Base-by-base conservation (phyloP, 64 coral and sea anemone genomes). In the Dendronephthya gigantea region DNA sequence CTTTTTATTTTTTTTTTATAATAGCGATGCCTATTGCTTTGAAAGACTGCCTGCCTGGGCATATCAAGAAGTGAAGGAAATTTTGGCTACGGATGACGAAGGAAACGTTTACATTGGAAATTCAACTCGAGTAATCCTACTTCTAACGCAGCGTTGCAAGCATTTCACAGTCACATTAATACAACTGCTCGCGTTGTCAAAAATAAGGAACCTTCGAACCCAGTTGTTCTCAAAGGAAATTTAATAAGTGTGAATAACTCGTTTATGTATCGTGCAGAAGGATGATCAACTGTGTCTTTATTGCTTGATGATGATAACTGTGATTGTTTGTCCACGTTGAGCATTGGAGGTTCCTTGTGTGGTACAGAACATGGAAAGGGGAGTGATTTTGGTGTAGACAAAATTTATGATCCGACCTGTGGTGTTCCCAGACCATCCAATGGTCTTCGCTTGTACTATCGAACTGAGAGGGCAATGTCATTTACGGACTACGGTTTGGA, bases 71-170 rank as follows among this genome's bases (percentile, higher is more conserved):
- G 87, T 66, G 17, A 92, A 87, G 32, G 91, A 92, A 55, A 23
- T 92, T 12, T 84, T 92, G 0, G 91, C 83, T 1, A 17, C 86
- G 37, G 91, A 92, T 82, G 28, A 68, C 14, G 15, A 85, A 14
- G 91, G 87, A 17, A 89, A 69, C 35, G 91, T 89, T 23, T 92
- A 92, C 83, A 92, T 86, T 92, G 91, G 91, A n/a, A 16, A 0
- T 92, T 92, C 37, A 84, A 86, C 36, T 40, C 88, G 51, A 40
- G 34, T 15, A 92, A 89, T 34, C 72, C 91, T 50, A 85, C 84
- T 9, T 85, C 91, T 9, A 83, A 85, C 16, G 87, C 91, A 15
- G 87, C 68, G 19, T 92, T 87, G 91, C 74, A 89, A 14, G 87
- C 91, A 47, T 89, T 92, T 66, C 87, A 92, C 48, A 81, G 86